Evolutionary conservation across 2,888 invertebrate species (phyloP), one percentile per base, ranked within the genome.

Genomic region (Neocrepidodera transversa): DNA sequence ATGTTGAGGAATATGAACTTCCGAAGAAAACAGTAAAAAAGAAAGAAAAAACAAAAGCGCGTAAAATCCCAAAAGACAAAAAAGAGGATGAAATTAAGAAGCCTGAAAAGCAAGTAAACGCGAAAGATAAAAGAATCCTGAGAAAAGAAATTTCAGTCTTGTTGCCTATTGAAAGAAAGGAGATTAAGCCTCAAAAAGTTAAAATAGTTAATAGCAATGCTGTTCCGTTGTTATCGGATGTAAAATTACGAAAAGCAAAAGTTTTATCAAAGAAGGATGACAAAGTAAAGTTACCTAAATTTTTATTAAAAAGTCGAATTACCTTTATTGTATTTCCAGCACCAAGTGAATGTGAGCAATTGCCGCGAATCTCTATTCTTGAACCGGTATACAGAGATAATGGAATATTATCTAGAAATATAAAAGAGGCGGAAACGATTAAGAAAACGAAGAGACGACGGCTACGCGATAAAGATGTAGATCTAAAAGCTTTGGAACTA

Each of bases 301-400:
- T 89, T 49, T 82, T 87, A 71, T 78, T 92, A 0, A 89, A 88
- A 72, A 91, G 91, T 75, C 83, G 88, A 66, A 88, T 91, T n/a
- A 82, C 79, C 35, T 83, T 83, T 67, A 76, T 82, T 1, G 80
- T 81, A 51, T 82, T 82, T 65, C 80, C 81, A 32, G 77, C 80
- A 20, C 16, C 62, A 50, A 58, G 60, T 16, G 77, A 79, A 71
- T 26, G 67, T 45, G 76, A 79, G 64, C 70, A 76, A 49, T 63
- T 70, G 51, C 75, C 80, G 2, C 63, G 71, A 13, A 74, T 80
- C 23, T 76, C 78, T 17, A 64, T 79, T 60, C 68, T 79, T 63
- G 69, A 77, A 70, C 76, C 78, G 2, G 71, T 74, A 35, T 68
- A 71, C 20, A 74, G 75, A 67, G 77, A 78, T 62, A 72, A 72